Evolutionary conservation across 2,888 invertebrate species (phyloP), one percentile per base, ranked within the genome.

Genomic region (Steromphala cineraria): DNA sequence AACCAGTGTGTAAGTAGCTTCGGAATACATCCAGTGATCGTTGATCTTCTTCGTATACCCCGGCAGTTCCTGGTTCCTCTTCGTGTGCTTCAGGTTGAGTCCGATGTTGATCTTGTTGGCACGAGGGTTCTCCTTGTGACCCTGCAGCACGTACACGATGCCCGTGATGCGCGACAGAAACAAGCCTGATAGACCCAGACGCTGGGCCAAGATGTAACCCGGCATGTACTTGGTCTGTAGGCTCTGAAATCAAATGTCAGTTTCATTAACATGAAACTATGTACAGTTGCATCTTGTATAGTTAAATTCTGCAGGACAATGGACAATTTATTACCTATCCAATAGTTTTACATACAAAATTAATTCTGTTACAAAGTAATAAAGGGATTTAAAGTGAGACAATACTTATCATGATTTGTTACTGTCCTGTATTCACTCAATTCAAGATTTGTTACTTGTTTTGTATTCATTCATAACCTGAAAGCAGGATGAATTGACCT

Each of bases 81-180:
- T 97, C 84, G 96, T 97, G 90, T 96, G 97, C 94, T 99, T 99
- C 28, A 99, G 94, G 92, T 98, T 97, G 71, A 99, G 95, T 0
- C 99, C 99, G 40, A 99, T 95, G 92, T 98, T 98, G 19, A 96
- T 93, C 84, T 89, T 93, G 31, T 86, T 89, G 85, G 87, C 87
- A 75, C 84, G 82, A 0, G 87, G 85, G 15, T 87, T 79, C 21
- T 86, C 86, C 3, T 81, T 80, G 10, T 84, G 82, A 0, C 80
- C 82, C 7, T 86, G 84, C n/a, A 88, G 85, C 28, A 98, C 95
- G 84, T 96, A 95, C 76, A 99, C 95, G 0, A 96, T 95, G 0
- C 98, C 98, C 0, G 98, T 98, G 79, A 99, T 95, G 10, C 98
- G 95, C 0, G 97, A 96, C 83, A 99, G 93, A 88, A 97, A 94